phyloP scores from a whole-genome alignment of 1,140 invertebrate species.

The Monomorium pharaonis region DNA sequence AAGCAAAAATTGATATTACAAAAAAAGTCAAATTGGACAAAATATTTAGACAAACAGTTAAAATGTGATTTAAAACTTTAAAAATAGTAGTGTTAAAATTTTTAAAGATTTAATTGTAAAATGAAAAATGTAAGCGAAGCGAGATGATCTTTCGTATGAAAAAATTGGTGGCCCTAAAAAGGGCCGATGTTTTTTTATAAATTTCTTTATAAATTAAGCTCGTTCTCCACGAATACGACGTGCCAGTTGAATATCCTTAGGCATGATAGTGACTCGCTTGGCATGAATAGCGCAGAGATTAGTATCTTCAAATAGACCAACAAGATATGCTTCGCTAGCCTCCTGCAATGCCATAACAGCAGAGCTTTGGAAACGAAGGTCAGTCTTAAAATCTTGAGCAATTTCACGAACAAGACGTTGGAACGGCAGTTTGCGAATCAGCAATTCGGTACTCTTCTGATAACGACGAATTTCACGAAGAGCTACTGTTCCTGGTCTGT shows the following conservation, averaged over 20 bases:
- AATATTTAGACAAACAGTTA: no score
- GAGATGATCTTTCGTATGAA: neutral
- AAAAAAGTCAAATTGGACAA: no score
- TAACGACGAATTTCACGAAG: slow-evolving; percentile 60
- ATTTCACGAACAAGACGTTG: slow-evolving; percentile 55
- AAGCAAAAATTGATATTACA: no score
- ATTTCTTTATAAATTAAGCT: slow-evolving; percentile 25
- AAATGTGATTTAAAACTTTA: no score
- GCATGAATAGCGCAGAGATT: slow-evolving; percentile 61
- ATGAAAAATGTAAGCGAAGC: neutral
- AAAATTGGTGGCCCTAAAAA: slow-evolving; percentile 46
- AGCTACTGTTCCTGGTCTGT: slow-evolving; percentile 52
- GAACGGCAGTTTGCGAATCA: slow-evolving; percentile 63
- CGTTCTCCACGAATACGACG: slow-evolving; percentile 65
- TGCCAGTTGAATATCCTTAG: slow-evolving; percentile 65
- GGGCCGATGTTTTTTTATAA: slow-evolving; percentile 23
- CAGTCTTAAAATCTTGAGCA: slow-evolving; percentile 32
- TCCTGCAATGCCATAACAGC: slow-evolving; percentile 57
- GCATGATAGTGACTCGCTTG: slow-evolving; percentile 66
- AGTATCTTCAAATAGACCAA: slow-evolving; percentile 52
- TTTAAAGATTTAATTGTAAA: neutral
- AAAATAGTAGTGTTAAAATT: no score
- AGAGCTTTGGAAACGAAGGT: slow-evolving; percentile 49
- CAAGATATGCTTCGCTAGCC: slow-evolving; percentile 41
- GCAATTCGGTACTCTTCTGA: slow-evolving; percentile 44